Percentiles rank a stretch among this genome's conserved stretches.
phyloP scores from a whole-genome alignment of 2,113 vertebrate genomes.

The Cygnus atratus region DNA sequence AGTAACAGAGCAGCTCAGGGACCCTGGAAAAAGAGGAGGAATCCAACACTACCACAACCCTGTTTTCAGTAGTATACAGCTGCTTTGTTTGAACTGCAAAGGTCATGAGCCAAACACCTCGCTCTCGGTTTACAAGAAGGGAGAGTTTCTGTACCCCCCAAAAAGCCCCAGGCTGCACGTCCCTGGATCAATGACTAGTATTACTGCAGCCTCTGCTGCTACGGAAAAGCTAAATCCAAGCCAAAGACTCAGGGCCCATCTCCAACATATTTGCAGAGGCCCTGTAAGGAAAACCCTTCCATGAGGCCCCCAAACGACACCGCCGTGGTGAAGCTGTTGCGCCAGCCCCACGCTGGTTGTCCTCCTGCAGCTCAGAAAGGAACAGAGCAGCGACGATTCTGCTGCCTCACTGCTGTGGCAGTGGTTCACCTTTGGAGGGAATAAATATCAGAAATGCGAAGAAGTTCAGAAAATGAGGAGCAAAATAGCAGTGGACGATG shows the following conservation, averaged over 20 bases:
- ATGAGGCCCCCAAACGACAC: constrained; percentile 37
- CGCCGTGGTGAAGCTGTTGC: neutral
- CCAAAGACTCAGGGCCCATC: constrained; percentile 72
- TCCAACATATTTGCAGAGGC: constrained; percentile 75
- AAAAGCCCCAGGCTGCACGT: constrained; percentile 53
- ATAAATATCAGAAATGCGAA: neutral
- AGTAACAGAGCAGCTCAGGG: neutral
- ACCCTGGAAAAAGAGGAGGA: neutral
- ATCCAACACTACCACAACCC: neutral
- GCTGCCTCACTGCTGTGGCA: neutral
- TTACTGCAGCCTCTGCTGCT: constrained; percentile 54
- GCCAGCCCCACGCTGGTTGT: neutral
- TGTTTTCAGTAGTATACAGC: neutral
- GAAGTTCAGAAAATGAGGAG: neutral
- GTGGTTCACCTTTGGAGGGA: neutral
- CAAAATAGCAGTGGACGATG: fast-evolving
- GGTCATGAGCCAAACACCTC: constrained; percentile 61
- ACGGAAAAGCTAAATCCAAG: constrained; percentile 72
- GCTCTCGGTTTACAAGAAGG: constrained; percentile 32
- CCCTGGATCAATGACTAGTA: constrained; percentile 65
- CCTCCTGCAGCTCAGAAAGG: neutral
- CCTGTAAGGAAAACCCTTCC: constrained; percentile 69
- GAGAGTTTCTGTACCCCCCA: constrained; percentile 58
- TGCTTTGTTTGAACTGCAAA: constrained; percentile 15
- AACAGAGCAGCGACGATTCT: neutral